These are phyloP conservation scores for Euwallacea similis DNA, from an alignment of 1,140 invertebrate species.

Conservation along the genomic window DNA sequence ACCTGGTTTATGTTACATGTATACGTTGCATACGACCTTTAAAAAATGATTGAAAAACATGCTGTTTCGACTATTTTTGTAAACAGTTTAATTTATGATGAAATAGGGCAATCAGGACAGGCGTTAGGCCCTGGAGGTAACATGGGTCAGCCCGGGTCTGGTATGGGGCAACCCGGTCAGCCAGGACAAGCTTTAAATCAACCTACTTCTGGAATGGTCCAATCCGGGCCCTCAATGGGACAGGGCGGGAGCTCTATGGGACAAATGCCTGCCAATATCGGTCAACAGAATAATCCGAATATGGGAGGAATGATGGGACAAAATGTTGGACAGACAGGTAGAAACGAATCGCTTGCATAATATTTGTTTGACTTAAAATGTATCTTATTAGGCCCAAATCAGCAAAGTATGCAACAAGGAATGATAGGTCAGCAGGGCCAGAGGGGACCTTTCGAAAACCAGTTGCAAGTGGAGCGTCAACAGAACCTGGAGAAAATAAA, in stretches of 20 bases:
- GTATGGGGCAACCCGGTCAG: conserved; percentile 29
- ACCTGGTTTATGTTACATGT: too few relatives aligned
- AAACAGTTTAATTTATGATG: too few relatives aligned
- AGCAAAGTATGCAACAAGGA: conserved; percentile 51
- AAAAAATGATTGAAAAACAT: too few relatives aligned
- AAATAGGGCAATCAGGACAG: too few relatives aligned
- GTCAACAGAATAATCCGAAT: conserved; percentile 34
- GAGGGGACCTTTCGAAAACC: conserved; percentile 57
- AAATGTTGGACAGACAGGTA: conserved; percentile 41
- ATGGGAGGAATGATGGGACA: conserved; percentile 44
- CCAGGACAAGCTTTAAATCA: conserved; percentile 25
- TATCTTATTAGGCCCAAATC: conserved; percentile 38
- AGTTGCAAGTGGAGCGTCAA: conserved; percentile 65
- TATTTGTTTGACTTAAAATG: neutral
- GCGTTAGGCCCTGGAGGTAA: neutral
- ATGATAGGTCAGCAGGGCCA: conserved; percentile 57
- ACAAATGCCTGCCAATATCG: conserved; percentile 25
- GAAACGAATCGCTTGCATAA: neutral
- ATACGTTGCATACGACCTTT: too few relatives aligned
- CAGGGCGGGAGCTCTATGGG: conserved; percentile 31
- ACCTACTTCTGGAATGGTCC: conserved; percentile 17
- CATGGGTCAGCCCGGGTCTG: conserved; percentile 18
- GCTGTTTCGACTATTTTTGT: too few relatives aligned
- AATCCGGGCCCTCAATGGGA: conserved; percentile 15
- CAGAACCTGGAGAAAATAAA: conserved; percentile 70